Percentiles rank a stretch among this genome's conserved stretches.
Evolutionary conservation across 2,113 vertebrate genomes (phyloP).

Genomic region (Tragelaphus strepsiceros): DNA sequence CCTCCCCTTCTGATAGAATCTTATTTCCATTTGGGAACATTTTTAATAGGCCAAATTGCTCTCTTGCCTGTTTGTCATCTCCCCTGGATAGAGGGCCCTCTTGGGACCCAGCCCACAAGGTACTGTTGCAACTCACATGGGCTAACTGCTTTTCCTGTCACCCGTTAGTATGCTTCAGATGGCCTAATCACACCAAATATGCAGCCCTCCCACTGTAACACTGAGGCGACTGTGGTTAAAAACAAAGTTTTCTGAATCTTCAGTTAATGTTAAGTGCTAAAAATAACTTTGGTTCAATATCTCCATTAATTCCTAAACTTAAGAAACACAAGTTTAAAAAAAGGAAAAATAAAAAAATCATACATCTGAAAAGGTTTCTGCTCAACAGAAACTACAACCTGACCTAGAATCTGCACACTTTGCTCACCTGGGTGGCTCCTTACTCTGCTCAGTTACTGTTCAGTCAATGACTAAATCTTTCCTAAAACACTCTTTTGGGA

Average conservation of each 20-base stretch:
- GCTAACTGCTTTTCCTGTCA: slow-evolving; percentile 74
- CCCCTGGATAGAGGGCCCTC: slow-evolving; percentile 16
- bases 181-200: slow-evolving; percentile 57
- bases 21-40: slow-evolving; percentile 24
- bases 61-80: background rate
- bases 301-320: slow-evolving; percentile 13
- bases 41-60: slow-evolving; percentile 28
- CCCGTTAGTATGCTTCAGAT: slow-evolving; percentile 45
- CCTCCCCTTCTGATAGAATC: background rate
- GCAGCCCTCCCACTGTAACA: background rate
- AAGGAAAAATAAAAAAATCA: background rate
- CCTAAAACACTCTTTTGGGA: slow-evolving; percentile 24
- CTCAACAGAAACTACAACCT: background rate
- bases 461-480: slow-evolving; percentile 45
- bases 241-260: slow-evolving; percentile 49
- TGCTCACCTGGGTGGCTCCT: background rate
- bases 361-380: background rate
- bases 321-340: background rate
- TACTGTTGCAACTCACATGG: slow-evolving; percentile 65
- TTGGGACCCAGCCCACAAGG: slow-evolving; percentile 43
- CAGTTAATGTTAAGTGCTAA: background rate
- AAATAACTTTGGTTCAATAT: slow-evolving; percentile 9
- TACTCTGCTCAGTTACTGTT: background rate
- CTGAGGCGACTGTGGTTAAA: slow-evolving; percentile 27
- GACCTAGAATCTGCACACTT: background rate